phyloP scores from a whole-genome alignment of 2,113 vertebrate species.

The Ictalurus furcatus region DNA sequence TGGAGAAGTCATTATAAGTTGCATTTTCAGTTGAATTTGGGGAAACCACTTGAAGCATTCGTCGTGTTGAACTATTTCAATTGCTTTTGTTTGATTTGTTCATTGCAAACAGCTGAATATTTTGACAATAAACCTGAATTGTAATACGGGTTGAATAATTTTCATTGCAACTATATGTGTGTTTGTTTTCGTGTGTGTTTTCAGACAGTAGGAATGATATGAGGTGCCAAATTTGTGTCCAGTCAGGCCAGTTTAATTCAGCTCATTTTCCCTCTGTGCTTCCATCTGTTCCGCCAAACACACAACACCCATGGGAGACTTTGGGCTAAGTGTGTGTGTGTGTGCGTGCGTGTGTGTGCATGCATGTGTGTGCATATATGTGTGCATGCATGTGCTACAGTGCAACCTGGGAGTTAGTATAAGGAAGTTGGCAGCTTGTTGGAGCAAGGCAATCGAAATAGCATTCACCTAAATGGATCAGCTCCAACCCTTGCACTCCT shows the following conservation, averaged over 20 bases:
- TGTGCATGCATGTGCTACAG: neutral
- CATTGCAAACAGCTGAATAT: too few species aligned
- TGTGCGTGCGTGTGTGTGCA: neutral
- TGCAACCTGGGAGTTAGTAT: neutral
- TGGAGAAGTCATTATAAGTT: too few species aligned
- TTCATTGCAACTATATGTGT: neutral
- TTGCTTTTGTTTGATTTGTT: too few species aligned
- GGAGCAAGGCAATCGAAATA: conserved; percentile 23
- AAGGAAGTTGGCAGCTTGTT: neutral
- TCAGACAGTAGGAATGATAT: conserved; percentile 42
- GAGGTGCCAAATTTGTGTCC: conserved; percentile 10
- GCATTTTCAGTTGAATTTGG: too few species aligned
- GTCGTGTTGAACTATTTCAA: too few species aligned
- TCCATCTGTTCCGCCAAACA: conserved; percentile 41
- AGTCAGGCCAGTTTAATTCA: conserved; percentile 42
- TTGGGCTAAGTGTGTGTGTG: neutral
- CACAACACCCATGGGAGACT: conserved; percentile 11
- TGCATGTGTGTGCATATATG: conserved; percentile 1
- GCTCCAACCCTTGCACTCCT: neutral
- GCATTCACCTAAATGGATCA: conserved; percentile 25
- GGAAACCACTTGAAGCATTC: too few species aligned
- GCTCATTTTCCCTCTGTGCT: conserved; percentile 35
- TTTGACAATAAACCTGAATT: too few species aligned
- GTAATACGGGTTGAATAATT: too few species aligned
- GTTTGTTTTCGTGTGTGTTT: neutral